Evolutionary conservation across 2,113 vertebrate genomes (phyloP).

Genomic region (Megatriorchis doriae): DNA sequence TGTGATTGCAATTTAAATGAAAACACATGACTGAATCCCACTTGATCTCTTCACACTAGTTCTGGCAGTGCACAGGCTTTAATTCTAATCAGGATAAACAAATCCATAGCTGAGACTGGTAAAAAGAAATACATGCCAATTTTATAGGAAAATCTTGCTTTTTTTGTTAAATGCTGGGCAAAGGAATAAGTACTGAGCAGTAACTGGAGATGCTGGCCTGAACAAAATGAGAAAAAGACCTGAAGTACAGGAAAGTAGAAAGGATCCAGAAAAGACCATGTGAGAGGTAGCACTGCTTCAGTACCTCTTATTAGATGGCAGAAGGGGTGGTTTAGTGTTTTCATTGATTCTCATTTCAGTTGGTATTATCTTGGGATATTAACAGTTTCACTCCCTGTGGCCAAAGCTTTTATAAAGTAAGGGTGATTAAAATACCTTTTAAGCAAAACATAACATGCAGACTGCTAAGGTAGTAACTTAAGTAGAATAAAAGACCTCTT

Average conservation of each 20-base stretch:
- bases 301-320: background rate
- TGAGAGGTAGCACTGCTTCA: background rate
- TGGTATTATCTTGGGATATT: background rate
- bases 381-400: background rate
- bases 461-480: background rate
- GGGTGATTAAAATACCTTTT: background rate
- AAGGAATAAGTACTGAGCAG: background rate
- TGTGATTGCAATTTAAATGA: background rate
- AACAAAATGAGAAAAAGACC: background rate
- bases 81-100: background rate
- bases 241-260: background rate
- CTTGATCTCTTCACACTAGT: background rate
- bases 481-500: background rate
- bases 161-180: background rate
- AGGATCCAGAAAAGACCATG: background rate
- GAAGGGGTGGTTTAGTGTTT: background rate
- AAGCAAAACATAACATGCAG: background rate
- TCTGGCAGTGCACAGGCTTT: background rate
- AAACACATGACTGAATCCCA: background rate
- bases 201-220: background rate
- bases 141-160: background rate
- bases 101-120: background rate
- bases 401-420: conserved; percentile 1
- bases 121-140: background rate
- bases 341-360: background rate